Conservation (phyloP, 1,140 invertebrate genomes). For the Vanessa tameamea region DNA sequence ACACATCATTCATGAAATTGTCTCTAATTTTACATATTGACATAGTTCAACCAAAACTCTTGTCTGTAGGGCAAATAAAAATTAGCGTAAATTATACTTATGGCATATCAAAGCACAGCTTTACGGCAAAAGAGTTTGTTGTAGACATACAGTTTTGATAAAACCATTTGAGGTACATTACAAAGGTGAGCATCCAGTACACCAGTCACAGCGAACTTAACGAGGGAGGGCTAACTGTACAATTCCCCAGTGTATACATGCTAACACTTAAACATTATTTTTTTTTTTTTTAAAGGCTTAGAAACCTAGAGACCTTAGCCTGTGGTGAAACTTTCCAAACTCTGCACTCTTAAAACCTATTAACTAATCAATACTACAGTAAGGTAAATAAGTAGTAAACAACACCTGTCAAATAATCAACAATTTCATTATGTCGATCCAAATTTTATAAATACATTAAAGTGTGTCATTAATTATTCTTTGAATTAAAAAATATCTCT, state of each 20-base stretch:
- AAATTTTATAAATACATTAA: conserved; percentile 52
- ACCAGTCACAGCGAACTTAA: conserved; percentile 80
- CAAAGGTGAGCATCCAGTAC: conserved; percentile 74
- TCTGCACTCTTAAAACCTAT: conserved; percentile 62
- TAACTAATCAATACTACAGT: conserved; percentile 52
- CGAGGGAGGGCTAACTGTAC: conserved; percentile 80
- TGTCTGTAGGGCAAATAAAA: conserved; percentile 59
- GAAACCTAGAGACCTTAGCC: conserved; percentile 71
- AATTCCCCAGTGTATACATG: conserved; percentile 78
- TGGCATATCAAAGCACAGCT: conserved; percentile 73
- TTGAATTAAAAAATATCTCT: conserved; percentile 37
- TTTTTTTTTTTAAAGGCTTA: conserved; percentile 68
- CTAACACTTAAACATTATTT: conserved; percentile 80
- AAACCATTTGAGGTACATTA: conserved; percentile 70
- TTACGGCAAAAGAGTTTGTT: conserved; percentile 50
- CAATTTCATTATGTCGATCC: conserved; percentile 49
- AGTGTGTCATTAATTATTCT: conserved; percentile 40
- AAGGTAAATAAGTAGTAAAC: conserved; percentile 50
- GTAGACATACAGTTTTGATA: conserved; percentile 68
- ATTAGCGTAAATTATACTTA: conserved; percentile 63
- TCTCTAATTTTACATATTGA: conserved; percentile 78
- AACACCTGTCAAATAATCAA: conserved; percentile 48
- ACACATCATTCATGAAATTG: conserved; percentile 59
- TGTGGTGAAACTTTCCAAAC: conserved; percentile 77
- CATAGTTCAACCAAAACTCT: conserved; percentile 72